Evolutionary conservation across 2,888 invertebrate genomes (phyloP), one percentile per base, ranked within the genome.

Genomic region (Crematogaster levior): DNA sequence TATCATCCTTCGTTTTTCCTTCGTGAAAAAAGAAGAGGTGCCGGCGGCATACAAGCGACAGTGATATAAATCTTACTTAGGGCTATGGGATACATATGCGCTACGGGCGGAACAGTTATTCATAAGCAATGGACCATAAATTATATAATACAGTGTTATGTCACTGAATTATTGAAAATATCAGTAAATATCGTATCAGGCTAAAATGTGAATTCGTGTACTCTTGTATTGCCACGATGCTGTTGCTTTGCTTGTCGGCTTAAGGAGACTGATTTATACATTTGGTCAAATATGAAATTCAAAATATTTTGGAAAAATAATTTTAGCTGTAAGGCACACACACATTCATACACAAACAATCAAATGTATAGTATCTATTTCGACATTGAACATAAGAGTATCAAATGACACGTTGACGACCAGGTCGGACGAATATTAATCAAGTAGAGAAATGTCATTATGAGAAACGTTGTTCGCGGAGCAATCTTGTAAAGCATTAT

Each of bases 401-500:
- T 37, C 27, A 27, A 43, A 24, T 34, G 34, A 43, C 30, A 12
- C 72, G 21, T 30, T 43, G 43, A 48, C n/a, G 27, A 15, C 15
- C 70, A 5, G 24, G 21, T 12, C 27, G 21, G 27, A 6, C 77
- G 86, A 85, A 86, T 92, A 93, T 93, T 93, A 93, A 93, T 93
- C 93, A 92, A 90, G 88, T 84, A 83, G 81, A 87, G 91, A 86
- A 90, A 88, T 83, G 87, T 86, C 86, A 87, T 90, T 89, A 88
- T 82, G 85, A 88, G 87, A 87, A 89, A 88, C 92, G 91, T 91
- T 89, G 92, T 93, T 94, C 91, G 89, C 92, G 90, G 89, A 84
- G 92, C 93, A 94, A 94, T 94, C 94, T 93, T 93, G 93, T 93
- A 93, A 92, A 93, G 92, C 93, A 93, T 93, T 94, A 93, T 94